A percentile compares a stretch with the other conserved stretches of the same genome.
Conservation (phyloP, 1,140 invertebrate species). For the Ceratosolen fusciceps region DNA sequence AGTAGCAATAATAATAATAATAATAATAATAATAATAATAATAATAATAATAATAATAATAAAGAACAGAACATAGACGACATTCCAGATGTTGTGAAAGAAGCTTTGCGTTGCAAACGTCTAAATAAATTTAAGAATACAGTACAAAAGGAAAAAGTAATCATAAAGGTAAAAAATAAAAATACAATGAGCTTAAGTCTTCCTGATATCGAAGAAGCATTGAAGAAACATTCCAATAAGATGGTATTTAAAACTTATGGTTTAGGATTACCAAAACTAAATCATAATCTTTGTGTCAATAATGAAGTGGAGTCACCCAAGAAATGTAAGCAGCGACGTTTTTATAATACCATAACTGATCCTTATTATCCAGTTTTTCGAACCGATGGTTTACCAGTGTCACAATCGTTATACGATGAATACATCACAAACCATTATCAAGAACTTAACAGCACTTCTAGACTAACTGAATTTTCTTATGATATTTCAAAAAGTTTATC, state of each 20-base stretch:
- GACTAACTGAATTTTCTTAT: conserved; percentile 6
- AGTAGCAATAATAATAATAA: too few relatives aligned
- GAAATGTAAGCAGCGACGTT: conserved; percentile 52
- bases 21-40: too few relatives aligned
- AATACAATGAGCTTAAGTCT: conserved; percentile 67
- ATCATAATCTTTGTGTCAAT: conserved; percentile 64
- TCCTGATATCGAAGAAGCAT: conserved; percentile 60
- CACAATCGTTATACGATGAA: conserved; percentile 79
- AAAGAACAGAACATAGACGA: conserved; percentile 59
- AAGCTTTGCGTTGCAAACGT: conserved; percentile 67
- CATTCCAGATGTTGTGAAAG: conserved; percentile 69
- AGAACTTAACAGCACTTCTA: conserved; percentile 50
- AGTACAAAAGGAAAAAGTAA: conserved; percentile 50
- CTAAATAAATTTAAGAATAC: conserved; percentile 65
- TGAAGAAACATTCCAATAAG: conserved; percentile 53
- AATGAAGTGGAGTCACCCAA: conserved; percentile 55
- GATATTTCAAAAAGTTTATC: conserved; percentile 3
- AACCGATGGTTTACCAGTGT: conserved; percentile 80
- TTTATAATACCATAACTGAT: conserved; percentile 81
- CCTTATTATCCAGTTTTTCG: conserved; percentile 83
- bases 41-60: not conserved
- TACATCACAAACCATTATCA: conserved; percentile 71
- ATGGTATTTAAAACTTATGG: conserved; percentile 64
- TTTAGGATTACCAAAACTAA: conserved; percentile 65
- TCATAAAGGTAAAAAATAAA: conserved; percentile 54